These are phyloP conservation scores for Venustoraphidia nigricollis DNA, from an alignment of 2,888 invertebrate genomes.

Conservation along the genomic window DNA sequence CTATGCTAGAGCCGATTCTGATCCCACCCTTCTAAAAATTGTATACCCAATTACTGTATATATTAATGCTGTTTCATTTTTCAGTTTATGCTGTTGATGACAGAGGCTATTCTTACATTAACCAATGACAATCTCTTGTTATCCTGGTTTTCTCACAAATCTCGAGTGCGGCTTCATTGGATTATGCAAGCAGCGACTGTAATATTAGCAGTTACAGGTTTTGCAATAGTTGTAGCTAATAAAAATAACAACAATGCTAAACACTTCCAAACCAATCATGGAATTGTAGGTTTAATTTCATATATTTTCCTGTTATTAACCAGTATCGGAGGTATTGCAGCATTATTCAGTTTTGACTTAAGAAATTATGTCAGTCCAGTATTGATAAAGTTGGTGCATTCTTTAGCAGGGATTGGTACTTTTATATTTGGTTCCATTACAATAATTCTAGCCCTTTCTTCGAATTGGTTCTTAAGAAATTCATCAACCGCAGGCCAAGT, in stretches of 20 bases:
- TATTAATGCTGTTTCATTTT: conserved; percentile 12
- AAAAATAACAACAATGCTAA: conserved; percentile 19
- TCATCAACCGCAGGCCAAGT: conserved; percentile 8
- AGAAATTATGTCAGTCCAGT: conserved; percentile 8
- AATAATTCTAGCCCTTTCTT: conserved; percentile 13
- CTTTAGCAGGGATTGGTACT: conserved; percentile 2
- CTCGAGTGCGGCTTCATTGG: conserved; percentile 21
- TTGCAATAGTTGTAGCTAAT: conserved; percentile 18
- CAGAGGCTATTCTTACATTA: conserved; percentile 21
- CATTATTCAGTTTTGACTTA: conserved; percentile 20
- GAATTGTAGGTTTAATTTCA: conserved; percentile 20
- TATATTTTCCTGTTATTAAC: conserved; percentile 17
- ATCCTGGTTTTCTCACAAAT: conserved; percentile 10
- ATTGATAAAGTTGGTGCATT: background rate
- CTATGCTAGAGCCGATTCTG: no score
- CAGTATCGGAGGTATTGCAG: conserved; percentile 19
- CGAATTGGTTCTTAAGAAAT: conserved; percentile 13
- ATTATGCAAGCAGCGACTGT: conserved; percentile 17
- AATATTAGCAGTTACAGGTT: conserved; percentile 17
- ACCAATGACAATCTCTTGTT: conserved; percentile 21
- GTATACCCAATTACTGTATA: background rate
- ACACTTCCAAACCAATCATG: conserved; percentile 25
- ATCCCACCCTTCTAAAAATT: background rate
- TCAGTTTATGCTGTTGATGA: conserved; percentile 24
- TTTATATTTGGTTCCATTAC: conserved; percentile 4